Evolutionary conservation across 2,113 vertebrate genomes (phyloP).

Genomic region (Atractosteus spatula): DNA sequence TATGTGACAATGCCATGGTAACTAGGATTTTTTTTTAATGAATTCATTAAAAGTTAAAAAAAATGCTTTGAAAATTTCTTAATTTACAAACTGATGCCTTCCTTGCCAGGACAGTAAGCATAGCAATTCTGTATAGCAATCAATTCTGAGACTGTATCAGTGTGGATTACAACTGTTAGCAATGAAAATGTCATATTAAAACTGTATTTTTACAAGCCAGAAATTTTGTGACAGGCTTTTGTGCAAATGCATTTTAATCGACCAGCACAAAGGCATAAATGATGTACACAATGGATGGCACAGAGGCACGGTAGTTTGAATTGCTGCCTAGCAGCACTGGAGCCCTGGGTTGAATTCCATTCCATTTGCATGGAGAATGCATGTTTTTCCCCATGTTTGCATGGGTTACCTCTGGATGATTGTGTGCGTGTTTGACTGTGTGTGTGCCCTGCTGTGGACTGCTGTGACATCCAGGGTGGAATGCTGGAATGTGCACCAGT

Average conservation of each 20-base stretch:
- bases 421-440: not conserved
- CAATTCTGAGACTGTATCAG: not conserved
- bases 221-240: no score
- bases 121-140: not conserved
- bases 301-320: not conserved
- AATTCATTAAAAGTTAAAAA: constrained; percentile 1
- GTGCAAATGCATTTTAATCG: no score
- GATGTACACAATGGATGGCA: no score
- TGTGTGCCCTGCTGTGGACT: no score
- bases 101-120: not conserved
- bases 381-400: not conserved
- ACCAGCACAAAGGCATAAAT: no score
- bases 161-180: no score
- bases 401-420: not conserved
- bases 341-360: not conserved
- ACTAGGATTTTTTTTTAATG: not conserved
- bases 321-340: no score
- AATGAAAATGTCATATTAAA: not conserved
- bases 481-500: no score
- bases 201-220: not conserved
- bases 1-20: constrained; percentile 43
- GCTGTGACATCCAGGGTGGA: no score
- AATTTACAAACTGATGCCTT: not conserved
- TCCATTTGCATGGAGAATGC: not conserved
- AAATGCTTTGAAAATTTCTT: not conserved